Conservation (phyloP, 1,140 invertebrate species). For the Drosophila lacteicornis region DNA sequence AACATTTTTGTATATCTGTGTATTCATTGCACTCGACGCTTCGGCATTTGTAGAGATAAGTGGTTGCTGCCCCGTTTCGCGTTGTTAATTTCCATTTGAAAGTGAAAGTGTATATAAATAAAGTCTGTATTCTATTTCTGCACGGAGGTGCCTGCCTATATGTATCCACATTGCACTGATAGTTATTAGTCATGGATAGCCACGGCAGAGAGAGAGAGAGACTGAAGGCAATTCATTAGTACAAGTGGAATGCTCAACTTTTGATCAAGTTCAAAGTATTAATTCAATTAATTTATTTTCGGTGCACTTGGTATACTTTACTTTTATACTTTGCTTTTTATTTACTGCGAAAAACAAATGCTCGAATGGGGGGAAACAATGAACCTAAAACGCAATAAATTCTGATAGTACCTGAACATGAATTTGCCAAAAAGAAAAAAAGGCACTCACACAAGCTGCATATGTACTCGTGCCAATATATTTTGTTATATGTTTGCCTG, state of each 20-base stretch:
- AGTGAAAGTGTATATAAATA: constrained; percentile 31
- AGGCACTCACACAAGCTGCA: constrained; percentile 33
- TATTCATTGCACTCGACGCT: constrained; percentile 22
- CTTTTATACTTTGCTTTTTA: neutral
- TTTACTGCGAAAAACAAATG: constrained; percentile 29
- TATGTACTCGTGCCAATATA: constrained; percentile 33
- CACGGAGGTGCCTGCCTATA: neutral
- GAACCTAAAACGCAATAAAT: constrained; percentile 79
- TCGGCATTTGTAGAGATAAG: constrained; percentile 39
- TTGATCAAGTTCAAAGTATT: constrained; percentile 12
- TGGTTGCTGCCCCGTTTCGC: constrained; percentile 6
- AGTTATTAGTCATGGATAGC: constrained; percentile 8
- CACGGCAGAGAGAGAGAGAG: neutral
- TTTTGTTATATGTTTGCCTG: neutral
- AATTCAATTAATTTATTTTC: constrained; percentile 17
- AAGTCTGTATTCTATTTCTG: constrained; percentile 23
- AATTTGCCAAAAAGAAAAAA: constrained; percentile 56
- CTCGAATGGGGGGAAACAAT: constrained; percentile 58
- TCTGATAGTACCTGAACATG: constrained; percentile 69
- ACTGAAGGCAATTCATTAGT: neutral
- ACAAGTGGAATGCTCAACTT: neutral
- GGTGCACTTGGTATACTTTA: constrained; percentile 3
- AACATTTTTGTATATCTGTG: constrained; percentile 4
- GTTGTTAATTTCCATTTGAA: constrained; percentile 26
- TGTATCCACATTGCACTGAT: neutral